Base-by-base conservation (phyloP, 2,113 vertebrate species). In the Oophaga pumilio region DNA sequence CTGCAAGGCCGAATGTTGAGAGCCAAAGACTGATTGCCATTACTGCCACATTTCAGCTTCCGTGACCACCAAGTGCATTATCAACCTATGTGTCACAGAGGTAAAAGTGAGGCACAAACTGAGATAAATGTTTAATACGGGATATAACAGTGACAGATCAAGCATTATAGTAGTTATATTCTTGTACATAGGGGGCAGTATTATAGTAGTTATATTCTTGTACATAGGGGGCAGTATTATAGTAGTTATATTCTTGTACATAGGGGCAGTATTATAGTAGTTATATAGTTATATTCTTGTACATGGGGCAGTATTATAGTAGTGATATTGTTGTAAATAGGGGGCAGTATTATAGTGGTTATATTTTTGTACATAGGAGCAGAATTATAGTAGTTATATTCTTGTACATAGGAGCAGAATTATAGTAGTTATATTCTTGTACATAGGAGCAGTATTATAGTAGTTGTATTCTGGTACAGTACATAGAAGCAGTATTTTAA, bases 131-230 rank as follows among this genome's bases (percentile, higher is more conserved):
- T 8, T 43, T 43, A 14, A 73, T 6, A 1, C 2, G 7, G 12
- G 6, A 18, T 1, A 62, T 62, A 6, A 9, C 1, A 73, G 5
- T 5, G 64, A 26, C 10, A 13, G 2, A 68, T 26, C 8, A 68
- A 62, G 18, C 22, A 62, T 62, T 62, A 62, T 62, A 62, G 60
- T 62, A 62, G 60, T 62, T 62, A 62, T 62, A 62, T 62, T 62
- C 60, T 22, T 66, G 10, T 66, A 62, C 6, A 62, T 62, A 62
- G 60, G 60, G 60, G 2, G 18, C 57, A 59, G 26, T 28, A 71
- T 71, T 71, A 71, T 71, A 71, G 68, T 71, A 71, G 68, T 33
- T 71, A 71, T 33, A 71, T 71, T 15, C 68, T 17, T 71, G 68
- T 71, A 71, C 26, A 71, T 71, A 71, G 68, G 24, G 24, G 17